Evolutionary conservation across 2,888 invertebrate species (phyloP).

Genomic region (Aphodius sticticus): DNA sequence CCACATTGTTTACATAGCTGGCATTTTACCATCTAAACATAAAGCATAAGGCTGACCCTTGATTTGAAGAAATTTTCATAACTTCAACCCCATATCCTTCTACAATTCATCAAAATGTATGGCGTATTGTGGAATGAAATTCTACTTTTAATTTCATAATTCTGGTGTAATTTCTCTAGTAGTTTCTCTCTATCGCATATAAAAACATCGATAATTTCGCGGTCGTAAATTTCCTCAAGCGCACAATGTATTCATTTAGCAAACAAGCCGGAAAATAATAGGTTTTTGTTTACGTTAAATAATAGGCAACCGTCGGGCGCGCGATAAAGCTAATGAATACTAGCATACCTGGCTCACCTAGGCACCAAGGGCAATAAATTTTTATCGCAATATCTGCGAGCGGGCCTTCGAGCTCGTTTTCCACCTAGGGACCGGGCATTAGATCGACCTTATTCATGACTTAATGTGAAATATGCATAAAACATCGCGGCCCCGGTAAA

Average conservation of each 20-base stretch:
- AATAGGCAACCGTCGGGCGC: constrained; percentile 15
- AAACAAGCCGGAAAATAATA: constrained; percentile 15
- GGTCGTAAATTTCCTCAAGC: not conserved
- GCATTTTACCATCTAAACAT: not conserved
- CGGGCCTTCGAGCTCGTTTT: constrained; percentile 21
- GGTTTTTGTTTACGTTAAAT: constrained; percentile 24
- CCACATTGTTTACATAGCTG: not conserved
- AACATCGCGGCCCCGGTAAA: constrained; percentile 15
- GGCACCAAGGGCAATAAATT: constrained; percentile 24
- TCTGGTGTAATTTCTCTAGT: not conserved
- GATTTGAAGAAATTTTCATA: not conserved
- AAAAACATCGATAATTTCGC: not conserved
- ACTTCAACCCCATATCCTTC: too few species aligned
- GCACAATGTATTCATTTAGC: not conserved
- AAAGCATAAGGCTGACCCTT: not conserved
- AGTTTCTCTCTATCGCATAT: not conserved
- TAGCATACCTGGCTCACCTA: constrained; percentile 9
- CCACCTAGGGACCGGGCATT: constrained; percentile 11
- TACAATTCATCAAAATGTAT: too few species aligned
- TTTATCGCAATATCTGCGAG: constrained; percentile 29
- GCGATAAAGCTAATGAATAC: constrained; percentile 30
- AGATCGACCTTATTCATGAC: constrained; percentile 21
- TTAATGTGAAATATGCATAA: constrained; percentile 30
- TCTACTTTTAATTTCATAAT: not conserved
- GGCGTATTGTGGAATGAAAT: not conserved